Evolutionary conservation across 2,113 vertebrate species (phyloP).

Genomic region (Lagopus muta): DNA sequence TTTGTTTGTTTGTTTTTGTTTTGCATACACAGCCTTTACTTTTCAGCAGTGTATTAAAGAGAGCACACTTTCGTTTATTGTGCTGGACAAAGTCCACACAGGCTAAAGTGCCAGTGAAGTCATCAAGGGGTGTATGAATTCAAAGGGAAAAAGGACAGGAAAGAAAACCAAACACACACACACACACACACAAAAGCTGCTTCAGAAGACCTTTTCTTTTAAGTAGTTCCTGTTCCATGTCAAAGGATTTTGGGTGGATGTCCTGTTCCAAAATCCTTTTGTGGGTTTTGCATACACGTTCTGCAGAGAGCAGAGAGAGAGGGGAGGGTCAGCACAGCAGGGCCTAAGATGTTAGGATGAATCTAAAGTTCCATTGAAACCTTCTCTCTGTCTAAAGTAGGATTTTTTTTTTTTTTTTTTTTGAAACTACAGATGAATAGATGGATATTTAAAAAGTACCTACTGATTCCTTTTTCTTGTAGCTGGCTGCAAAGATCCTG

Average conservation of each 20-base stretch:
- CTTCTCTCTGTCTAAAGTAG: conserved; percentile 47
- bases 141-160: not conserved
- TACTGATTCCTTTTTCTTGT: conserved; percentile 53
- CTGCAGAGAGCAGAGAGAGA: conserved; percentile 32
- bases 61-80: conserved; percentile 35
- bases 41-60: not conserved
- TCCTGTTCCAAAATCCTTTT: conserved; percentile 44
- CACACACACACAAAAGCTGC: not conserved
- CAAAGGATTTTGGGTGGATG: conserved; percentile 55
- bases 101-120: conserved; percentile 39
- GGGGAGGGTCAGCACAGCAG: conserved; percentile 50
- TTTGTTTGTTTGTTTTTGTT: not conserved
- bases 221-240: conserved; percentile 61
- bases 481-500: conserved; percentile 12
- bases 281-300: conserved; percentile 40
- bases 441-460: conserved; percentile 51
- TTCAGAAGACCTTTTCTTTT: conserved; percentile 61
- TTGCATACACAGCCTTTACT: not conserved
- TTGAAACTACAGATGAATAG: conserved; percentile 46
- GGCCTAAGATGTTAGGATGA: conserved; percentile 48
- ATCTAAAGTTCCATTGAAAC: conserved; percentile 61
- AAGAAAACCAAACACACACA: not conserved
- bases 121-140: conserved; percentile 30
- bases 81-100: conserved; percentile 40
- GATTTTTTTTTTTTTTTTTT: not conserved